Evolutionary conservation across 1,140 invertebrate species (phyloP).

Genomic region (Portunus trituberculatus): DNA sequence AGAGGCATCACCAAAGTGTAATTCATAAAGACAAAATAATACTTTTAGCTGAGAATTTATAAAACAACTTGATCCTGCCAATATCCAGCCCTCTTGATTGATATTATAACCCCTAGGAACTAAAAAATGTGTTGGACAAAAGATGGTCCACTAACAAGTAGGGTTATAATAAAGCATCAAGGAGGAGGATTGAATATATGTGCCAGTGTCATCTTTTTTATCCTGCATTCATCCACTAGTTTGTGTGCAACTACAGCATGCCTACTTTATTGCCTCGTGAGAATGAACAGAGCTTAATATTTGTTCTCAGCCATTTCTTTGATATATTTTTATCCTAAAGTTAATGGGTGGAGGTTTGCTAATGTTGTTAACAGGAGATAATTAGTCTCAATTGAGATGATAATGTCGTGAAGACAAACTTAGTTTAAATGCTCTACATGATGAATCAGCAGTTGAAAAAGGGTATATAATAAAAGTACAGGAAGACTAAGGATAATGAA

Average conservation of each 20-base stretch:
- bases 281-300: not conserved
- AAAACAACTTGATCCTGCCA: no score
- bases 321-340: not conserved
- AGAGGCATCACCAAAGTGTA: not conserved
- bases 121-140: not conserved
- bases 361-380: no score
- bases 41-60: no score
- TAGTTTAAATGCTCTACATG: not conserved
- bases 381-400: not conserved
- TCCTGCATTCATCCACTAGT: not conserved
- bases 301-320: slow-evolving; percentile 10
- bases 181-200: not conserved
- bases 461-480: not conserved
- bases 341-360: not conserved
- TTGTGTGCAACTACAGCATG: not conserved
- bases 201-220: not conserved
- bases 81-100: no score
- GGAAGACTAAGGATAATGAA: slow-evolving; percentile 22
- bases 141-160: not conserved
- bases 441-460: not conserved
- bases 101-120: not conserved
- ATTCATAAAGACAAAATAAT: no score
- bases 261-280: not conserved
- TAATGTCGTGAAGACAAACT: not conserved
- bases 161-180: not conserved